phyloP scores from a whole-genome alignment of 2,113 vertebrate species.

The Panthera leo region DNA sequence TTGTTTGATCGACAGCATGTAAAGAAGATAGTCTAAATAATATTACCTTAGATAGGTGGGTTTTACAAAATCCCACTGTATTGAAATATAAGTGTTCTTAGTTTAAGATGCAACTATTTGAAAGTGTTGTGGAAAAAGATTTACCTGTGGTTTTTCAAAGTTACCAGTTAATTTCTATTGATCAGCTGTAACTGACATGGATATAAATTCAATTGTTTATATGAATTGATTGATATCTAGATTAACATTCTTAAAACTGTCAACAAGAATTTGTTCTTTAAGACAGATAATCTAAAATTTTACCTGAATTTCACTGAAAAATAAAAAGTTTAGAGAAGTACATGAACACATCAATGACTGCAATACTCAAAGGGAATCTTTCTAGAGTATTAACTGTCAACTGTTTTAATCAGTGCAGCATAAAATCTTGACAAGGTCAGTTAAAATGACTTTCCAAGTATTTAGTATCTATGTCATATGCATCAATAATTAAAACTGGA shows the following conservation, averaged over 20 bases:
- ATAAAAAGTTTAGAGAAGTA: not conserved
- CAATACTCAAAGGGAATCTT: not conserved
- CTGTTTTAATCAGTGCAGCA: not conserved
- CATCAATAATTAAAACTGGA: not conserved
- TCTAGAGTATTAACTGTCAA: constrained; percentile 25
- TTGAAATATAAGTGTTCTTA: not conserved
- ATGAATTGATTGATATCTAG: not conserved
- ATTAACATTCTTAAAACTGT: not conserved
- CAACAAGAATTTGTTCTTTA: not conserved
- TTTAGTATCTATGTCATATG: not conserved
- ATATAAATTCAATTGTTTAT: not conserved
- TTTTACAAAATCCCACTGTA: not conserved
- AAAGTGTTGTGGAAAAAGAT: not conserved
- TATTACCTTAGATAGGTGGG: not conserved
- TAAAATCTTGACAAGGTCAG: constrained; percentile 29
- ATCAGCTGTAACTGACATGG: not conserved
- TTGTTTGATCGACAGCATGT: not conserved
- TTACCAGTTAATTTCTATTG: not conserved
- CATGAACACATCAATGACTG: not conserved
- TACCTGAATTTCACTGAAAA: not conserved
- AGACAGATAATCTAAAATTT: not conserved
- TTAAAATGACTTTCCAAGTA: constrained; percentile 11
- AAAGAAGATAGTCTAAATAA: not conserved
- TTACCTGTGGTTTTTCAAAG: not conserved
- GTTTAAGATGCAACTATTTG: not conserved